Evolutionary conservation across 2,888 invertebrate genomes (phyloP), one percentile per base, ranked within the genome.

Genomic region (Drosophila mulleri): DNA sequence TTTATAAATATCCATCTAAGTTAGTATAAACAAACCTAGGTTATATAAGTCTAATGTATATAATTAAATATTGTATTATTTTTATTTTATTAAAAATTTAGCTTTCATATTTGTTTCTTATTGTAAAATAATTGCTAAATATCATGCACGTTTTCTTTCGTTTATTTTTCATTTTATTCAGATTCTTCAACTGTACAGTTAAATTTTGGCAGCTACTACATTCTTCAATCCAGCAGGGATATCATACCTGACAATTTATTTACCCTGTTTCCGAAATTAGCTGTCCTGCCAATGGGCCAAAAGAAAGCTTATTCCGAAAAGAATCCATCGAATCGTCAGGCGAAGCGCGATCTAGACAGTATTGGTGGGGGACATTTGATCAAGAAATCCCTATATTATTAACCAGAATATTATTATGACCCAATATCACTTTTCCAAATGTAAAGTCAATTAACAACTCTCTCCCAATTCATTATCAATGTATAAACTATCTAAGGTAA

Each of bases 341-440:
- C 70, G 2, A 86, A 86, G 57, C 74, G 88, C 14, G 87, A 81
- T 65, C 76, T 86, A 70, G 86, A 88, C 75, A 86, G 86, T 67
- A 78, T 86, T 69, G 86, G 88, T 45, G 86, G 86, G 58, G 86
- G 85, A 16, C 83, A 86, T 62, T 71, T 85, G 7, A 85, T 85
- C 29, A 88, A 85, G 18, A 68, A 80, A 74, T 44, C 60, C 9
- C 7, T 45, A 35, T 50, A 71, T 41, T 71, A 44, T 35, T 60
- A 8, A 29, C 29, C 29, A 8, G 8, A 29, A 2, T 29, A 11
- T 6, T 29, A 11, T 6, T 18, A 50, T 32, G 32, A 18, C 29
- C 48, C 18, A 12, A 32, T 11, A 50, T 32, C 48, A 32, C 23
- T 1, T 37, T 8, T 35, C 12, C 16, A 50, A 56, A 52, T 67